These are phyloP conservation scores for Peribatodes rhomboidaria DNA, from an alignment of 2,888 invertebrate genomes.

Conservation along the genomic window DNA sequence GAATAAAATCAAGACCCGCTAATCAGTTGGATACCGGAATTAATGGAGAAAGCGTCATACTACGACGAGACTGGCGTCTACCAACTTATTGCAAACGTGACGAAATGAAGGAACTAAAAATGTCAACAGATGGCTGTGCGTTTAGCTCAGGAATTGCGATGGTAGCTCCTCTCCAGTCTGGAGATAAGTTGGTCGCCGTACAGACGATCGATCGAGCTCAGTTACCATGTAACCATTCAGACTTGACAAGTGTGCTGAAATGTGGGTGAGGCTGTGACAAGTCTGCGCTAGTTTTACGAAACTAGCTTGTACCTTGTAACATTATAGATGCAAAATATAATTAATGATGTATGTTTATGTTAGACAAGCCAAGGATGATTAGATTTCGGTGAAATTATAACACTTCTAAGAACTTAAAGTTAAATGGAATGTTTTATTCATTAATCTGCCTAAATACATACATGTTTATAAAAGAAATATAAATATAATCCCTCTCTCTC, in stretches of 20 bases:
- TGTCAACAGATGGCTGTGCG: neutral
- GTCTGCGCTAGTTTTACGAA: neutral
- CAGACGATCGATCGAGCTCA: conserved; percentile 4
- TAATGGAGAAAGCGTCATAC: conserved; percentile 21
- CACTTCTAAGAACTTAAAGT: too few relatives aligned
- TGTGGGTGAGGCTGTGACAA: conserved; percentile 3
- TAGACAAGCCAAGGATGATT: neutral
- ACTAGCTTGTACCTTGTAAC: neutral
- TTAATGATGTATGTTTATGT: neutral
- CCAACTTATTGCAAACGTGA: neutral
- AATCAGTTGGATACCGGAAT: conserved; percentile 21
- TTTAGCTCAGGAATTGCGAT: neutral
- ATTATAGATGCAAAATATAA: neutral
- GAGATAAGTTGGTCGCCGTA: neutral
- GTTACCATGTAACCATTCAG: conserved; percentile 2
- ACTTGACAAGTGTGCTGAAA: neutral
- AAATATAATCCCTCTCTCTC: too few relatives aligned
- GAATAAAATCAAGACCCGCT: conserved; percentile 16
- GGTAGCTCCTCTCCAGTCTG: neutral
- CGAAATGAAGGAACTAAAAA: neutral
- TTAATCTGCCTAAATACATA: too few relatives aligned
- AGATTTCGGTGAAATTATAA: too few relatives aligned
- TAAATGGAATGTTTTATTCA: too few relatives aligned
- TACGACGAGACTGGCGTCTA: neutral
- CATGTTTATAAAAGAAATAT: too few relatives aligned